These are phyloP conservation scores for Leucania comma DNA, from an alignment of 2,888 invertebrate genomes.

Conservation along the genomic window DNA sequence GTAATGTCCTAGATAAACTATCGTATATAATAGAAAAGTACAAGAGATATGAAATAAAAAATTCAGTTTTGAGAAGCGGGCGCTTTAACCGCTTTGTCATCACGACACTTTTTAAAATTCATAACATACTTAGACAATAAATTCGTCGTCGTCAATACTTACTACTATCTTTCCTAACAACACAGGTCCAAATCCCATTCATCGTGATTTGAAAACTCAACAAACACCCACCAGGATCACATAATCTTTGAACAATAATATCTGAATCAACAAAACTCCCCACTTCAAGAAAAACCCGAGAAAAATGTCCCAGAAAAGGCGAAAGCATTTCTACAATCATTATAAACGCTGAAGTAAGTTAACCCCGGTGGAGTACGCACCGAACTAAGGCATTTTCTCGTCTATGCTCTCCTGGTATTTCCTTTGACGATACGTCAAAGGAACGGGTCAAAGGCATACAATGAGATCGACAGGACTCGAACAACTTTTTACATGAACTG, in stretches of 20 bases:
- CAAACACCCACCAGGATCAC: slow-evolving; percentile 1
- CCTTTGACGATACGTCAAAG: slow-evolving; percentile 62
- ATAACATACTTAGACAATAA: no score
- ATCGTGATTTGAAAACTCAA: not conserved
- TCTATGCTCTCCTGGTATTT: slow-evolving; percentile 59
- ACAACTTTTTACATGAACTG: slow-evolving; percentile 55
- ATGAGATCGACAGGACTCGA: slow-evolving; percentile 53
- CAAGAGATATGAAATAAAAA: no score
- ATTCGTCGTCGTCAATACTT: not conserved
- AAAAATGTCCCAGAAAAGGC: slow-evolving; percentile 22
- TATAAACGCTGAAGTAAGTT: slow-evolving; percentile 49
- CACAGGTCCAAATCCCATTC: not conserved
- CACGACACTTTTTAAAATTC: no score
- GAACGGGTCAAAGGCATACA: slow-evolving; percentile 60
- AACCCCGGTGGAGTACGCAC: slow-evolving; percentile 47
- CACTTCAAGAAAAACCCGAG: not conserved
- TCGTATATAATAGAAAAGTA: no score
- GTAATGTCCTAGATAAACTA: no score
- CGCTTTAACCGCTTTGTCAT: no score
- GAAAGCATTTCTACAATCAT: slow-evolving; percentile 45
- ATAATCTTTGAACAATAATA: slow-evolving; percentile 26
- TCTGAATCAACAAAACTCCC: slow-evolving; percentile 21
- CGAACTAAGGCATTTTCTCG: slow-evolving; percentile 52
- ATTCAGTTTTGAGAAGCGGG: no score
- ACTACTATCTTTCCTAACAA: not conserved